Evolutionary conservation across 2,113 vertebrate genomes (phyloP), one percentile per base, ranked within the genome.

Genomic region (Junco hyemalis): DNA sequence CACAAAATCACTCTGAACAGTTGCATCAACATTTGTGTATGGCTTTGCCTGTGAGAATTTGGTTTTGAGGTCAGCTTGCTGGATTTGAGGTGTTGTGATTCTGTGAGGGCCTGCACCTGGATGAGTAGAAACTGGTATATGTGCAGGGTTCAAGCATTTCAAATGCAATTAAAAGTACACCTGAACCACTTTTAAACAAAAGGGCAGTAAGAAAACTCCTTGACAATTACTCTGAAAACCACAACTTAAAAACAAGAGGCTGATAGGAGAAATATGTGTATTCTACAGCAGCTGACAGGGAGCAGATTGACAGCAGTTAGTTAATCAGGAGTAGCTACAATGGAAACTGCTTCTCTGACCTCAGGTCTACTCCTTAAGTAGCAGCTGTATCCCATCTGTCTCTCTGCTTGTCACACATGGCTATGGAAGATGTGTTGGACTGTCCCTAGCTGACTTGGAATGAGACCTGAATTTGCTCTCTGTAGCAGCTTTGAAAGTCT

Each of bases 41-140:
- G 35, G 9, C 12, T 63, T 73, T 88, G 29, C 9, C 33, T 2
- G 0, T 29, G 21, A 48, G 48, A 53, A 79, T 54, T 40, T 47
- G 38, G 13, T 80, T 77, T 77, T 78, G 3, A 64, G 26, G 14
- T 63, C 14, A 31, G 5, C 18, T 64, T 80, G 42, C 33, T 90
- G 45, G 35, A 51, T 74, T 78, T 92, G 48, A 78, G 57, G 22
- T 53, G 18, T 3, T 13, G 17, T 36, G 1, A 25, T 78, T 71
- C 24, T 3, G 12, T 1, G 1, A 23, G 9, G 17, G 16, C 60
- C 48, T 73, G 6, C 14, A 47, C 6, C 8, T 28, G 35, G 2
- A 60, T 66, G 11, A 47, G 13, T 51, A 74, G 35, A 66, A 92
- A 21, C 14, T n/a, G 17, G n/a, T 8, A 45, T 61, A 11, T 38